phyloP scores from a whole-genome alignment of 2,113 vertebrate genomes.

The crab-eating macaque (Macaca fascicularis) region DNA sequence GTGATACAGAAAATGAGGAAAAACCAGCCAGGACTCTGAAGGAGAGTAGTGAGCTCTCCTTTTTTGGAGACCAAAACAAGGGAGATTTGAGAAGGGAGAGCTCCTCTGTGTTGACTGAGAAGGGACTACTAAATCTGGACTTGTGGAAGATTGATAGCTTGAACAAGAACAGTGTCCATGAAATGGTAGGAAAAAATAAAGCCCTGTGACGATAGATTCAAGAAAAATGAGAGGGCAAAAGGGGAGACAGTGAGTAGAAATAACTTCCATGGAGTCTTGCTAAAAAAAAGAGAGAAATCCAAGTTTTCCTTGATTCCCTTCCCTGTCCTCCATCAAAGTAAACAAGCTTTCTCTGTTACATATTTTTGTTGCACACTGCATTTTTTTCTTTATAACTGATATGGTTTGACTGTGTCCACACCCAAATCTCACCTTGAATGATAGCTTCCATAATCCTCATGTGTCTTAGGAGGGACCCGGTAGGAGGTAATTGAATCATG shows the following conservation, averaged over 20 bases:
- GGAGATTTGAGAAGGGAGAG: background rate
- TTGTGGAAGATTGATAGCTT: background rate
- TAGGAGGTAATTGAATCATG: too few relatives aligned
- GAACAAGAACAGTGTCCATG: background rate
- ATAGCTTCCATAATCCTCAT: too few relatives aligned
- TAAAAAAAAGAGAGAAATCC: background rate
- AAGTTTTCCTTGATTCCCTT: background rate
- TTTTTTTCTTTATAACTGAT: background rate
- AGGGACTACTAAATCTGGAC: background rate
- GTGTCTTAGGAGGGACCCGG: too few relatives aligned
- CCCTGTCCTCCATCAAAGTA: background rate
- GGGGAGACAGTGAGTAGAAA: background rate
- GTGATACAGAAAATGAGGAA: background rate
- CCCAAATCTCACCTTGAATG: too few relatives aligned
- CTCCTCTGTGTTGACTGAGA: background rate
- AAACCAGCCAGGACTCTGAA: background rate
- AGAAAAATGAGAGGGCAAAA: background rate
- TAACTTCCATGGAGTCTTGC: background rate
- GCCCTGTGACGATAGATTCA: background rate
- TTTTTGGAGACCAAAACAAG: background rate
- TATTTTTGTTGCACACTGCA: background rate
- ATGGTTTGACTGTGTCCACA: too few relatives aligned
- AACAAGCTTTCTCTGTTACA: background rate
- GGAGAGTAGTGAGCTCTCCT: background rate
- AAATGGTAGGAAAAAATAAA: background rate